Conservation (phyloP, 2,113 vertebrate species). For the Columbina picui region DNA sequence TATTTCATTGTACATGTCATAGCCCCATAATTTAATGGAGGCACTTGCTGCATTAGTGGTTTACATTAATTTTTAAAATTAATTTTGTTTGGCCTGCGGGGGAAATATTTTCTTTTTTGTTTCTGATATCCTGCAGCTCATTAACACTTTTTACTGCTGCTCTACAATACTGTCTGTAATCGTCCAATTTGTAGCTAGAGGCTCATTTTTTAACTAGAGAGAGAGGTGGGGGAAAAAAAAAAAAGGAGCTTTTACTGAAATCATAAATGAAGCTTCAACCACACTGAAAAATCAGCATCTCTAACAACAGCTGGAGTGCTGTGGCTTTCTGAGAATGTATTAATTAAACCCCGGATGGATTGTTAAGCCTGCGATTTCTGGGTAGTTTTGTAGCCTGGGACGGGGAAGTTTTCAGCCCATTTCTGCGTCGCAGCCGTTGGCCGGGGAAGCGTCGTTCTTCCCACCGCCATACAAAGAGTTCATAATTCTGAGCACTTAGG, state of each 20-base stretch:
- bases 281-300: constrained; percentile 16
- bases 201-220: constrained; percentile 68
- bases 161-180: constrained; percentile 68
- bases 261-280: constrained; percentile 49
- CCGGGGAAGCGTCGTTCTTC: not conserved
- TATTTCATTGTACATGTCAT: constrained; percentile 72
- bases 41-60: constrained; percentile 78
- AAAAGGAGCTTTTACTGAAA: constrained; percentile 32
- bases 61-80: constrained; percentile 86
- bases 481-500: not conserved
- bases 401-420: not conserved
- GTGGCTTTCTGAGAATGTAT: not conserved
- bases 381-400: not conserved
- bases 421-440: not conserved
- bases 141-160: constrained; percentile 75
- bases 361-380: not conserved
- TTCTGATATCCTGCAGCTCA: constrained; percentile 78
- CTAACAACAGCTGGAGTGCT: not conserved
- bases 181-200: constrained; percentile 76
- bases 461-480: rapidly evolving
- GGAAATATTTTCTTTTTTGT: constrained; percentile 76
- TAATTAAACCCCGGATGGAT: not conserved
- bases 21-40: constrained; percentile 76
- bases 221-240: not conserved
- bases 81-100: constrained; percentile 81